A percentile compares a stretch with the other conserved stretches of the same genome.
phyloP scores from a whole-genome alignment of 2,888 invertebrate species.

The Callosobruchus maculatus region DNA sequence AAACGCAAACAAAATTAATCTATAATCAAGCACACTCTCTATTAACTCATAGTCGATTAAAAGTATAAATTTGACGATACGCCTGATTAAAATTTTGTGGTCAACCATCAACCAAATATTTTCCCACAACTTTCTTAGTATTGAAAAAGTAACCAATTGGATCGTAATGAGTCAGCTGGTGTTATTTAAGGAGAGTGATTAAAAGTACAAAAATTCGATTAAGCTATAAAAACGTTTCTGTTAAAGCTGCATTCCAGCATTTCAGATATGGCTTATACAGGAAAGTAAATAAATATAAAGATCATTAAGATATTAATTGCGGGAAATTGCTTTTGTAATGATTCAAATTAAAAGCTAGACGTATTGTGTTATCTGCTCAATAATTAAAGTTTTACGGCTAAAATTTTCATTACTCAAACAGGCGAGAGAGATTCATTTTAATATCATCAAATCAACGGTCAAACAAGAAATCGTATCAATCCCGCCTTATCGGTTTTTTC shows the following conservation, averaged over 20 bases:
- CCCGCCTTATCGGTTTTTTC: too few relatives aligned
- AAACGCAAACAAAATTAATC: conserved; percentile 23
- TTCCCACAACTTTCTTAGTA: neutral
- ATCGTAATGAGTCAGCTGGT: neutral
- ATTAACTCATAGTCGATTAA: neutral
- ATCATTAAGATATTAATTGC: too few relatives aligned
- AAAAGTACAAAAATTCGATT: neutral
- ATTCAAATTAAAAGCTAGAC: neutral
- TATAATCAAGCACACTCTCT: conserved; percentile 11
- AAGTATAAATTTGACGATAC: neutral
- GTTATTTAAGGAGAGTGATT: neutral
- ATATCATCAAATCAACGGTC: too few relatives aligned
- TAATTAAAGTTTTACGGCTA: neutral
- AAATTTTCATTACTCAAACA: too few relatives aligned
- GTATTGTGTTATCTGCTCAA: neutral
- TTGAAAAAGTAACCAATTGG: neutral
- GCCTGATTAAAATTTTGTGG: neutral
- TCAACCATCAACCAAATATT: neutral
- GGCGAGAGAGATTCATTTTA: too few relatives aligned
- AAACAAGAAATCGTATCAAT: too few relatives aligned
- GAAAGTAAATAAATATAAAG: neutral
- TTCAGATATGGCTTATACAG: neutral
- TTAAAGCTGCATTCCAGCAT: neutral
- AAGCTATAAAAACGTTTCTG: neutral
- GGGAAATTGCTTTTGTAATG: neutral